Conservation (phyloP, 2,888 invertebrate genomes). For the Philaethria dido region DNA sequence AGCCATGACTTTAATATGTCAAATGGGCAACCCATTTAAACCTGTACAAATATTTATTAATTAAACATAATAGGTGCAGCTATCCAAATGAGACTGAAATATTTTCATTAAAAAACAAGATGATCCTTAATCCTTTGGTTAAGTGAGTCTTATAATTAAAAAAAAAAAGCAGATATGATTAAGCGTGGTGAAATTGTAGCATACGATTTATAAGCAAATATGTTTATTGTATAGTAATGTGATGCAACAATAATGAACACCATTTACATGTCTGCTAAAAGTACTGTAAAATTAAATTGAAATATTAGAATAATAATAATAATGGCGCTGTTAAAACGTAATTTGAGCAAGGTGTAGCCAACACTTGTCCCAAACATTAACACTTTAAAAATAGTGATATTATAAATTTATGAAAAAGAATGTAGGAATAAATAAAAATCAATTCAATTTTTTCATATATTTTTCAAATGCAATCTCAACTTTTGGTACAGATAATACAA, state of each 20-base stretch:
- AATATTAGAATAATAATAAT: background rate
- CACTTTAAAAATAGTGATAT: background rate
- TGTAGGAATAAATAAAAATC: constrained; percentile 50
- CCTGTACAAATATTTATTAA: constrained; percentile 57
- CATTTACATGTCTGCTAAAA: too few relatives aligned
- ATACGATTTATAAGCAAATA: background rate
- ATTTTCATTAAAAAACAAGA: background rate
- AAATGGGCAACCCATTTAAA: constrained; percentile 73
- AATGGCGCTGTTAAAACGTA: too few relatives aligned
- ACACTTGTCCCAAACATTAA: background rate
- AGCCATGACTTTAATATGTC: constrained; percentile 63
- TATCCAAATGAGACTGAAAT: constrained; percentile 61
- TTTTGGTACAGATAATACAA: constrained; percentile 80
- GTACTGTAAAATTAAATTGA: background rate
- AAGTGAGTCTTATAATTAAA: too few relatives aligned
- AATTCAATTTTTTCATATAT: constrained; percentile 64
- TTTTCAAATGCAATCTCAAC: constrained; percentile 82
- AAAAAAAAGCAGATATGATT: background rate
- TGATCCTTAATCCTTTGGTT: too few relatives aligned
- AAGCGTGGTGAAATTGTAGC: background rate
- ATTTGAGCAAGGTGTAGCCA: background rate
- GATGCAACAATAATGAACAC: too few relatives aligned
- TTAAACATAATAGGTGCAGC: background rate
- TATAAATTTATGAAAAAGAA: background rate
- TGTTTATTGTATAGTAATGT: too few relatives aligned